phyloP scores from a whole-genome alignment of 1,140 invertebrate species.

The Hylaeus anthracinus region DNA sequence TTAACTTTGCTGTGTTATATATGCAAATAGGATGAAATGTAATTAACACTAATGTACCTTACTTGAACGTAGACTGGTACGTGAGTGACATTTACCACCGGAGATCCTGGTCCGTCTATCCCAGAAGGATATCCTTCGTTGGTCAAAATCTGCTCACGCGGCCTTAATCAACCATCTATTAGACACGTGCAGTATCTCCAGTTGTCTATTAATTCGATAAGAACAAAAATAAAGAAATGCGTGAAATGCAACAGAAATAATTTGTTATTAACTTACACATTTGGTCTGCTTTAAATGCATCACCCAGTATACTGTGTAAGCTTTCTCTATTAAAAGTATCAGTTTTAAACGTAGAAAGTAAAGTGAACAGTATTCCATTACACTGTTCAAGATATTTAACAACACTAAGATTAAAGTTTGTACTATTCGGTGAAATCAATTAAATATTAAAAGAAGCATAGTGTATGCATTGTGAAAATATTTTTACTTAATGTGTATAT shows the following conservation, averaged over 20 bases:
- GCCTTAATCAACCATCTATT: constrained; percentile 5
- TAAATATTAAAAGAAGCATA: too few species aligned
- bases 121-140: not conserved
- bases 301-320: not conserved
- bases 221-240: not conserved
- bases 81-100: constrained; percentile 26
- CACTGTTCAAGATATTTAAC: too few species aligned
- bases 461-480: too few species aligned
- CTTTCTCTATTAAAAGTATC: not conserved
- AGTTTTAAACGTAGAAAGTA: not conserved
- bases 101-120: not conserved
- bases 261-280: not conserved
- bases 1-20: not conserved
- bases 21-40: constrained; percentile 18
- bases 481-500: too few species aligned
- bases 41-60: constrained; percentile 29
- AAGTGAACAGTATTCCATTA: too few species aligned
- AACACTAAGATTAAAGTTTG: too few species aligned
- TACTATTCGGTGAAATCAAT: too few species aligned
- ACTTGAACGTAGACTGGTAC: constrained; percentile 2
- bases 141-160: constrained; percentile 23
- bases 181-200: not conserved
- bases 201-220: not conserved
- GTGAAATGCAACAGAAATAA: not conserved
- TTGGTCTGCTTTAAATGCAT: not conserved